These are phyloP conservation scores for Microchirus variegatus DNA, from an alignment of 2,797 vertebrate genomes.

Conservation along the genomic window DNA sequence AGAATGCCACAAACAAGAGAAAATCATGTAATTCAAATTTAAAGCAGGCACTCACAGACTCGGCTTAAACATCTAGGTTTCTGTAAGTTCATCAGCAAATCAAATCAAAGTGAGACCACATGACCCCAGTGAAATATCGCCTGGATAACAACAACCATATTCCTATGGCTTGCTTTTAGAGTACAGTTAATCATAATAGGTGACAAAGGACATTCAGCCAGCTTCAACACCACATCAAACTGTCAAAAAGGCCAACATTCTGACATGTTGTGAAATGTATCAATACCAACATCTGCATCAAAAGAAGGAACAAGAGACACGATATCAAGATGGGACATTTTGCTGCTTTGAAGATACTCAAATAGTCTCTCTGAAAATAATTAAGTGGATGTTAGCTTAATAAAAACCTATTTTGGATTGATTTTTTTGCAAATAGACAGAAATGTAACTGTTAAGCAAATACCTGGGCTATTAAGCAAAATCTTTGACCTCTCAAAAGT, in stretches of 20 bases:
- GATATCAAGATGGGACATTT: conserved; percentile 56
- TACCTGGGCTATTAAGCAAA: conserved; percentile 29
- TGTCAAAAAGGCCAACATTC: conserved; percentile 43
- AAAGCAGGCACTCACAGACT: conserved; percentile 5
- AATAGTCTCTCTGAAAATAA: conserved; percentile 53
- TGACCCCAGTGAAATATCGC: conserved; percentile 14
- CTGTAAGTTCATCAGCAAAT: conserved; percentile 4
- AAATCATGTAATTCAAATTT: background rate
- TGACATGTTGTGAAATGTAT: conserved; percentile 41
- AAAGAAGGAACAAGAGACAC: conserved; percentile 61
- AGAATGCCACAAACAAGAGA: background rate
- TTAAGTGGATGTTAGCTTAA: conserved; percentile 60
- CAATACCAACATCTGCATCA: conserved; percentile 39
- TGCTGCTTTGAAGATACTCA: conserved; percentile 35
- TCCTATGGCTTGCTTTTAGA: conserved; percentile 25
- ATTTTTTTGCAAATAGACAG: conserved; percentile 49
- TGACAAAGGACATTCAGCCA: conserved; percentile 42
- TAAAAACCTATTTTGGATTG: conserved; percentile 56
- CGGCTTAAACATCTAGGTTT: conserved; percentile 11
- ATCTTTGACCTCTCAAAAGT: conserved; percentile 43
- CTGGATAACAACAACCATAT: conserved; percentile 32
- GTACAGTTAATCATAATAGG: conserved; percentile 42
- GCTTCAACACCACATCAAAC: conserved; percentile 58
- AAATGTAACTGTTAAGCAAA: conserved; percentile 34
- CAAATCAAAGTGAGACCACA: conserved; percentile 31